phyloP scores from a whole-genome alignment of 2,888 invertebrate species.

The Sericinus montela region DNA sequence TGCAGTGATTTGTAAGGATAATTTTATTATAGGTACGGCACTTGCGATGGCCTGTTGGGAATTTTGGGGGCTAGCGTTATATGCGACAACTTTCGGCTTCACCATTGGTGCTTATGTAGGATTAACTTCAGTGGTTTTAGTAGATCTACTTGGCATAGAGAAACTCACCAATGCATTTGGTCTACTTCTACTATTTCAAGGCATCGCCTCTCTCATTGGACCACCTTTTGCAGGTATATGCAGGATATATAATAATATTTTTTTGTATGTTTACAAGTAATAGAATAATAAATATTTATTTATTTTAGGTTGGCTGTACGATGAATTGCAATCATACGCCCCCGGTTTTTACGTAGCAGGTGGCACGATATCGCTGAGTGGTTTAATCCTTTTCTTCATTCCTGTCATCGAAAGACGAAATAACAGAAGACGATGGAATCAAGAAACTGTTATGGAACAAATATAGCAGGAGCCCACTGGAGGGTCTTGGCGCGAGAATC shows the following conservation, averaged over 20 bases:
- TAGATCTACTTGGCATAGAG: conserved; percentile 95
- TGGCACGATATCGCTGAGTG: conserved; percentile 90
- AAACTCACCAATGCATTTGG: conserved; percentile 98
- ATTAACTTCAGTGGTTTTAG: conserved; percentile 96
- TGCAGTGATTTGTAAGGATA: not conserved
- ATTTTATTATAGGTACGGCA: conserved; percentile 83
- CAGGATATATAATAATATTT: not conserved
- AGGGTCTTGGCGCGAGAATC: conserved; percentile 38
- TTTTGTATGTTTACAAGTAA: too few species aligned
- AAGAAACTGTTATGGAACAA: conserved; percentile 53
- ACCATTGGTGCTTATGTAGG: conserved; percentile 97
- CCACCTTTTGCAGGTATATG: conserved; percentile 92
- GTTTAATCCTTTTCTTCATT: conserved; percentile 91
- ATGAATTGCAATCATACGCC: conserved; percentile 86
- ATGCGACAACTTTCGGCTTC: conserved; percentile 90
- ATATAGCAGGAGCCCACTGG: conserved; percentile 60
- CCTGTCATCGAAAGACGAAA: conserved; percentile 82
- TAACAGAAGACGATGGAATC: conserved; percentile 38
- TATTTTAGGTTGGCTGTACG: conserved; percentile 89
- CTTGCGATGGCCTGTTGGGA: conserved; percentile 87
- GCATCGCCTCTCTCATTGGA: conserved; percentile 94
- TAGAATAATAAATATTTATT: not conserved
- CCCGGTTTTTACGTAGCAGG: conserved; percentile 95
- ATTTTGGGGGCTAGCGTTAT: conserved; percentile 86
- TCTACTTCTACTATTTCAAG: conserved; percentile 94